phyloP scores from a whole-genome alignment of 1,140 invertebrate genomes.

The Globodera ellingtonae region DNA sequence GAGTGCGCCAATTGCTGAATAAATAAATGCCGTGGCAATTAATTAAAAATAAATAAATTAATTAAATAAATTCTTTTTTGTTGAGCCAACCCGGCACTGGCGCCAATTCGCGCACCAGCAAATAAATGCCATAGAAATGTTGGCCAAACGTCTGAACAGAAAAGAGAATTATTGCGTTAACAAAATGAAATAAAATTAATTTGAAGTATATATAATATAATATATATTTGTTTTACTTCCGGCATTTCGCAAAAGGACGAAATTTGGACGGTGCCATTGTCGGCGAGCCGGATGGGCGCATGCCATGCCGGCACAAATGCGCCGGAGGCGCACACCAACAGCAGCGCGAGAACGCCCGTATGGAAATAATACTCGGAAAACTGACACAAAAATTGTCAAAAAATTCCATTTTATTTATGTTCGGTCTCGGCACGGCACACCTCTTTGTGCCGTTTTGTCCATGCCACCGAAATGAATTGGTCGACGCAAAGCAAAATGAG shows the following conservation, averaged over 20 bases:
- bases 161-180: neutral
- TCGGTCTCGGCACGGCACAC: conserved; percentile 5
- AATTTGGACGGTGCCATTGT: conserved; percentile 42
- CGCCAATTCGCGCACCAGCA: conserved; percentile 28
- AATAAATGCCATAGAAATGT: conserved; percentile 34
- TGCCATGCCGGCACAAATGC: conserved; percentile 34
- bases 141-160: conserved; percentile 24
- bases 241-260: conserved; percentile 39
- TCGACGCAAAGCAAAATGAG: conserved; percentile 37
- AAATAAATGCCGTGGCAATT: neutral
- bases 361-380: conserved; percentile 39
- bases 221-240: conserved; percentile 4
- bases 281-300: conserved; percentile 11
- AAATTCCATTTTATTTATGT: neutral
- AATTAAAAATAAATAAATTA: too few relatives aligned
- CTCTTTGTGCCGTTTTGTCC: conserved; percentile 41
- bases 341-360: conserved; percentile 14
- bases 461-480: conserved; percentile 44
- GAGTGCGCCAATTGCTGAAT: conserved; percentile 33
- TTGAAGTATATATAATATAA: too few relatives aligned
- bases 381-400: conserved; percentile 14
- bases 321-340: conserved; percentile 31
- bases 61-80: too few relatives aligned
- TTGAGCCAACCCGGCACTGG: conserved; percentile 14
- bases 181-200: too few relatives aligned